Evolutionary conservation across 2,797 vertebrate species (phyloP).

Genomic region (Chaenodraco wilsoni): DNA sequence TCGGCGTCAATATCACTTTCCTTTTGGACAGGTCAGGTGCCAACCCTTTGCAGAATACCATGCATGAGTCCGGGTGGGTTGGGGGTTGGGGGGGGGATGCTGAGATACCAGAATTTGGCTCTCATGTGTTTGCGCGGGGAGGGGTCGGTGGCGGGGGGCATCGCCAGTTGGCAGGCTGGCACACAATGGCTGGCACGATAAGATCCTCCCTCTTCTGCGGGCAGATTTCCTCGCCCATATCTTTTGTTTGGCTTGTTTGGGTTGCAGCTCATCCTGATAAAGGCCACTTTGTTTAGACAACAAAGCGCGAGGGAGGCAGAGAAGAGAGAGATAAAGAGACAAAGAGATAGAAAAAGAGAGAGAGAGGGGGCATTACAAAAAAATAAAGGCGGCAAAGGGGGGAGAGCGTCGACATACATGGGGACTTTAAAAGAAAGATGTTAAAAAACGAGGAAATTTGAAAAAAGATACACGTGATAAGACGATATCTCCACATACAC

Average conservation of each 20-base stretch:
- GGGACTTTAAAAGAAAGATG: constrained; percentile 48
- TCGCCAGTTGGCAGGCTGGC: constrained; percentile 77
- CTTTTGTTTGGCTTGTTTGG: constrained; percentile 84
- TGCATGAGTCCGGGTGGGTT: constrained; percentile 34
- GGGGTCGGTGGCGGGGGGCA: constrained; percentile 45
- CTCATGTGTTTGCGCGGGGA: constrained; percentile 20
- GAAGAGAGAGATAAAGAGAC: constrained; percentile 67
- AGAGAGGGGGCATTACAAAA: constrained; percentile 43
- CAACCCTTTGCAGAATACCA: constrained; percentile 53
- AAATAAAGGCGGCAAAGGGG: constrained; percentile 50
- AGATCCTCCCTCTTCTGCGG: constrained; percentile 73
- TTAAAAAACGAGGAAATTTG: constrained; percentile 15
- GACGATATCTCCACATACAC: constrained; percentile 57
- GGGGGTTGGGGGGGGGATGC: constrained; percentile 7
- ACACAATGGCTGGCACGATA: constrained; percentile 79
- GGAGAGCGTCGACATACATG: constrained; percentile 51
- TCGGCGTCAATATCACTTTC: constrained; percentile 30
- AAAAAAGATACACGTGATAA: constrained; percentile 48
- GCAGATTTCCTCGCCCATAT: constrained; percentile 79
- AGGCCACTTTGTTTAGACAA: constrained; percentile 85
- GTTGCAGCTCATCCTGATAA: constrained; percentile 82
- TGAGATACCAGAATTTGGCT: constrained; percentile 56
- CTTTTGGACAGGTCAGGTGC: constrained; percentile 66
- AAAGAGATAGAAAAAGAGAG: constrained; percentile 61
- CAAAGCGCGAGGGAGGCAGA: constrained; percentile 75